Conservation (phyloP, 2,113 vertebrate species). For the Opisthocomus hoazin region DNA sequence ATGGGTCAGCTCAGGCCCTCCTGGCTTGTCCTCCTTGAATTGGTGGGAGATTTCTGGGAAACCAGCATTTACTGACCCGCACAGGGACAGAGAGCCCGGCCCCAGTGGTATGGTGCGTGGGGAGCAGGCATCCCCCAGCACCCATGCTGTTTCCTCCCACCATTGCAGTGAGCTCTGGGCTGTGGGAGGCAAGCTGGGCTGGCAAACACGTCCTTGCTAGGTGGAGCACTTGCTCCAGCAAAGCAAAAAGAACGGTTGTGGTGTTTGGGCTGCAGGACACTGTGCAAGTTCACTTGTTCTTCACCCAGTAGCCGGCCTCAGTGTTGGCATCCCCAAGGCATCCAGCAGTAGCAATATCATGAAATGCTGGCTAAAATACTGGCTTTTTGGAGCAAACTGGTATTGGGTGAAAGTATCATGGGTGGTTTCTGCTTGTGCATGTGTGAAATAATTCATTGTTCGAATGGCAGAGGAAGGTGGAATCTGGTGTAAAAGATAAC, state of each 20-base stretch:
- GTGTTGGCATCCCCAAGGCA: not conserved
- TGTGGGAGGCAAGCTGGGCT: not conserved
- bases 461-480: not conserved
- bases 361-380: not conserved
- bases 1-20: fast-evolving
- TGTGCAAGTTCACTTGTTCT: not conserved
- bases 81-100: not conserved
- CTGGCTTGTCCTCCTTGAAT: not conserved
- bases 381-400: not conserved
- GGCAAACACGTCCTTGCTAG: not conserved
- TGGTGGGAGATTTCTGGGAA: not conserved
- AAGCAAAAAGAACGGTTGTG: not conserved
- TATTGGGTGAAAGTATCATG: not conserved
- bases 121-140: too few relatives aligned
- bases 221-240: not conserved
- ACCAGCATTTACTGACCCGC: not conserved
- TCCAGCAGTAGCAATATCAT: not conserved
- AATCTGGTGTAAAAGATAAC: not conserved
- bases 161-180: not conserved
- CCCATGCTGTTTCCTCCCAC: not conserved
- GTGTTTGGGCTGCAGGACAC: not conserved
- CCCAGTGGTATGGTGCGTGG: too few relatives aligned
- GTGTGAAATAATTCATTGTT: not conserved
- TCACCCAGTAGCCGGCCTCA: not conserved
- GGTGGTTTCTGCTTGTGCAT: not conserved